Evolutionary conservation across 2,888 invertebrate genomes (phyloP).

Genomic region (Spialia ferax): DNA sequence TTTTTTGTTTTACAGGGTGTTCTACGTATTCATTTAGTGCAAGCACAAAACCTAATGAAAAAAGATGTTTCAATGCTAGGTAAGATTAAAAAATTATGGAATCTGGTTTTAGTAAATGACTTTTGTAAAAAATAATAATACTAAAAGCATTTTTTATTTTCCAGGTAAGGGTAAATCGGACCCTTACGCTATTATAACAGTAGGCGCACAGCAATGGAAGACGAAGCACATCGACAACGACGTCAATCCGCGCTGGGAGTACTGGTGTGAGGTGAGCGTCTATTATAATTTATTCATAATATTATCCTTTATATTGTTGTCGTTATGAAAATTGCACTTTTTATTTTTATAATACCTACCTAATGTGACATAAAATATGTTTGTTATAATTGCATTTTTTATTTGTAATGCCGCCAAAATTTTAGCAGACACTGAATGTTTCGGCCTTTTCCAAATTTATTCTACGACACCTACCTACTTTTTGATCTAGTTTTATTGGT

Average conservation of each 20-base stretch:
- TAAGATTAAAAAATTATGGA: constrained; percentile 60
- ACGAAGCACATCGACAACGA: constrained; percentile 98
- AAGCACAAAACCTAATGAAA: constrained; percentile 98
- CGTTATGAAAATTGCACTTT: constrained; percentile 39
- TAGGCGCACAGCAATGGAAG: constrained; percentile 97
- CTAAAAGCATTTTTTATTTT: constrained; percentile 8
- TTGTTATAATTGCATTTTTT: constrained; percentile 27
- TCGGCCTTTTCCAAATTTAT: constrained; percentile 38
- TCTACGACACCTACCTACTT: constrained; percentile 10
- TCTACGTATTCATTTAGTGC: constrained; percentile 96
- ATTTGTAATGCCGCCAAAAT: constrained; percentile 38
- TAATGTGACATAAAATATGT: constrained; percentile 13
- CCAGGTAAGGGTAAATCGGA: constrained; percentile 97
- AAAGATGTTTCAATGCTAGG: constrained; percentile 97
- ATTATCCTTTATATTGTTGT: constrained; percentile 25
- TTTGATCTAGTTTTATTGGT: constrained; percentile 19
- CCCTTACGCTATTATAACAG: constrained; percentile 96
- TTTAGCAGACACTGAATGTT: constrained; percentile 36
- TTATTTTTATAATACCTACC: constrained; percentile 8
- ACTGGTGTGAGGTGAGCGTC: constrained; percentile 96
- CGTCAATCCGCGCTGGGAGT: constrained; percentile 98
- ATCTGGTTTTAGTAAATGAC: neutral
- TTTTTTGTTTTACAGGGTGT: constrained; percentile 90
- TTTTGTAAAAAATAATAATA: too few species aligned
- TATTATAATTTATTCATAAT: constrained; percentile 27